Percentiles rank a stretch among this genome's conserved stretches.
These are phyloP conservation scores for Corapipo altera DNA, from an alignment of 2,113 vertebrate genomes.

Conservation along the genomic window DNA sequence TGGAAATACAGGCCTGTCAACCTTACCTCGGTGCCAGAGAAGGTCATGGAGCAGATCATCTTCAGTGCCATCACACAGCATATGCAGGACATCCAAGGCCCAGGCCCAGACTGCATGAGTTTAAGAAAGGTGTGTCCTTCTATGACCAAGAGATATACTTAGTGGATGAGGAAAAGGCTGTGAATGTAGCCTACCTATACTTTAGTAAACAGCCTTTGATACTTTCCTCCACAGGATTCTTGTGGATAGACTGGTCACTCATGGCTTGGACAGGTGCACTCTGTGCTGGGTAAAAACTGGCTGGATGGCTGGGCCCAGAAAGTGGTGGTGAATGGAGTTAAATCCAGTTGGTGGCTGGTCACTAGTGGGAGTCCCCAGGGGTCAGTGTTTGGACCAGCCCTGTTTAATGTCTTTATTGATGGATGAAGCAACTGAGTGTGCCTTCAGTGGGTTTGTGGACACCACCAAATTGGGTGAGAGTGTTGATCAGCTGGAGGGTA, in stretches of 20 bases:
- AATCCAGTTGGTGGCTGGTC: accelerated
- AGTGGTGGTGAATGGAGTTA: neutral
- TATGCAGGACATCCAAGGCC: neutral
- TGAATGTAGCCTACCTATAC: neutral
- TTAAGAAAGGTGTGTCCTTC: neutral
- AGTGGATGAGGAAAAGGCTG: neutral
- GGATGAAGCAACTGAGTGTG: accelerated
- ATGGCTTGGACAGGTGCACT: neutral
- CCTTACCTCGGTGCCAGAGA: neutral
- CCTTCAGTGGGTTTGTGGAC: neutral
- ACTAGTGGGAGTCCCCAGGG: neutral
- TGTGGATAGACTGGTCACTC: neutral
- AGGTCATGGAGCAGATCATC: neutral
- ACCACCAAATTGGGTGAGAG: neutral
- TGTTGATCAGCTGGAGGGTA: neutral
- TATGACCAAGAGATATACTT: neutral
- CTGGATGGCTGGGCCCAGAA: neutral
- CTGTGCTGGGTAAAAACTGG: neutral
- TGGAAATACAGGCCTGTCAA: neutral
- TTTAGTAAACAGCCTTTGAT: neutral
- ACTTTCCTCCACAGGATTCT: neutral
- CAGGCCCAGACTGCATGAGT: neutral
- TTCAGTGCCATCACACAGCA: too few relatives aligned
- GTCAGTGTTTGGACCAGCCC: neutral
- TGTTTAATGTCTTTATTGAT: neutral